These are phyloP conservation scores for Oxytorus armatus DNA, from an alignment of 2,888 invertebrate species.

Conservation along the genomic window DNA sequence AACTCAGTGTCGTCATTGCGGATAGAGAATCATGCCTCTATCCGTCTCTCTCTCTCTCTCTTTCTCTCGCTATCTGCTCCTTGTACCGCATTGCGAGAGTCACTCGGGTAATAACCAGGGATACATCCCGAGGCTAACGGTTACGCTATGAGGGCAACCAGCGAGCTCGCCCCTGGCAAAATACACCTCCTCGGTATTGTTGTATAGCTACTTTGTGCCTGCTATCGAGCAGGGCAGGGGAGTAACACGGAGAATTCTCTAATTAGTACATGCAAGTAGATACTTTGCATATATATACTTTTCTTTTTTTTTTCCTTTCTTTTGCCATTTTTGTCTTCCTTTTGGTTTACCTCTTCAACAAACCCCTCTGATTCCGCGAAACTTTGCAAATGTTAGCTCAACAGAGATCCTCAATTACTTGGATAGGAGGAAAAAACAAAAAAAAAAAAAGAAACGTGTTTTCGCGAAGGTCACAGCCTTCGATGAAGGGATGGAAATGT, in stretches of 20 bases:
- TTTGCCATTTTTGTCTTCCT: conserved; percentile 1
- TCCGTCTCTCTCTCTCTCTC: conserved; percentile 11
- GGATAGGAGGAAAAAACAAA: neutral
- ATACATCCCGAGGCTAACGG: conserved; percentile 76
- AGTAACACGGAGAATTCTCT: conserved; percentile 64
- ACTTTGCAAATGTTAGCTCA: conserved; percentile 14
- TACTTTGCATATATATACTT: conserved; percentile 11
- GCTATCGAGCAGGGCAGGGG: conserved; percentile 82
- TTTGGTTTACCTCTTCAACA: conserved; percentile 17
- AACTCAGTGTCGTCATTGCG: conserved; percentile 19
- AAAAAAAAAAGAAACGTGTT: conserved; percentile 1
- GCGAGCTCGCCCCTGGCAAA: conserved; percentile 84
- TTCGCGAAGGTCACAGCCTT: neutral
- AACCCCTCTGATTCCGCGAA: neutral
- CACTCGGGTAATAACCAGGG: conserved; percentile 74
- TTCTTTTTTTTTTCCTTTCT: neutral
- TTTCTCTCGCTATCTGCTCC: neutral
- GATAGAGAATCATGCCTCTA: conserved; percentile 55
- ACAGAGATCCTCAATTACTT: neutral
- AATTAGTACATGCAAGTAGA: conserved; percentile 62
- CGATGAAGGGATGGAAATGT: neutral
- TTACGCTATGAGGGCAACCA: conserved; percentile 83
- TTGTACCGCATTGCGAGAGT: conserved; percentile 17
- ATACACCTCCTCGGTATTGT: conserved; percentile 84
- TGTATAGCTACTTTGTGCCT: conserved; percentile 84